A percentile compares a stretch with the other conserved stretches of the same genome.
These are phyloP conservation scores for Antigone vipio DNA, from an alignment of 2,113 vertebrate species.

Conservation along the genomic window DNA sequence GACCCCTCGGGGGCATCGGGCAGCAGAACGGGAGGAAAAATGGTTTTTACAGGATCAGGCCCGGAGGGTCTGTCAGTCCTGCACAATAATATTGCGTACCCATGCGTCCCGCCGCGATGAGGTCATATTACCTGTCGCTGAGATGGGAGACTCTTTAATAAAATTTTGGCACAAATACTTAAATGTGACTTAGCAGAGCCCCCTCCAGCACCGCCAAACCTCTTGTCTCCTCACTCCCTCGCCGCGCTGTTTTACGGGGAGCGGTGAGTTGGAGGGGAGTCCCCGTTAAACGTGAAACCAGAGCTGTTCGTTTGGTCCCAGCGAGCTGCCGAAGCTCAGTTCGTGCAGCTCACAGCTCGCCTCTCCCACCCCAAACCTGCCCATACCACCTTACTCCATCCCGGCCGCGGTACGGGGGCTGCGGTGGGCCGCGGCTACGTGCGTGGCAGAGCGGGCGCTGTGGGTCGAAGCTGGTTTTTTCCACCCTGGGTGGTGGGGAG, in stretches of 20 bases:
- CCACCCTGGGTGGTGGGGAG: fast-evolving
- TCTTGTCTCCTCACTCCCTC: no score
- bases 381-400: not conserved
- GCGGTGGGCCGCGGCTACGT: fast-evolving
- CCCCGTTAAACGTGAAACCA: not conserved
- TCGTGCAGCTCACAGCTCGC: not conserved
- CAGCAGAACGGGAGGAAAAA: not conserved
- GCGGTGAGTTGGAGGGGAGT: not conserved
- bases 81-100: no score
- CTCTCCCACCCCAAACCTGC: not conserved
- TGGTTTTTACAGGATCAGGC: not conserved
- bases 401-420: fast-evolving
- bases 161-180: no score
- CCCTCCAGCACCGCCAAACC: no score
- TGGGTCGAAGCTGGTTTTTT: not conserved
- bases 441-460: fast-evolving
- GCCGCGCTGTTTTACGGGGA: no score
- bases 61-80: no score
- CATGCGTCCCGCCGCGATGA: no score
- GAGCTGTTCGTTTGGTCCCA: not conserved
- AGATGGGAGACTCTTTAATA: no score
- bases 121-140: no score
- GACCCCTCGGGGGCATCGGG: not conserved
- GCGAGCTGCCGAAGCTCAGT: fast-evolving
- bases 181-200: no score